These are phyloP conservation scores for Steatocranus sp. DNA, from an alignment of 2,797 vertebrate genomes.

Conservation along the genomic window DNA sequence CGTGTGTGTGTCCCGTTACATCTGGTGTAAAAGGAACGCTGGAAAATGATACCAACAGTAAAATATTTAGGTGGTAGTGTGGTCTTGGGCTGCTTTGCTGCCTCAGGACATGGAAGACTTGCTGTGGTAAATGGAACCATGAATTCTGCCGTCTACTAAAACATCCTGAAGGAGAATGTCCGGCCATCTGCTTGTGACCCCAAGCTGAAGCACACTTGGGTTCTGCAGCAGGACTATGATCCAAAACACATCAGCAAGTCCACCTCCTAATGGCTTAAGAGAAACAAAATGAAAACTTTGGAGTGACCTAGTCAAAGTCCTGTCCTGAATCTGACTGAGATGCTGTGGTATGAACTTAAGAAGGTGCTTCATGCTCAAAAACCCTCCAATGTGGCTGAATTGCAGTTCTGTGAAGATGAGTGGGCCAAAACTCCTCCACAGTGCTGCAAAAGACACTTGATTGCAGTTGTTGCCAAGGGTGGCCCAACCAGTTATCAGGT, in stretches of 20 bases:
- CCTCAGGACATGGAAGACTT: neutral
- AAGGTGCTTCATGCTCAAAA: neutral
- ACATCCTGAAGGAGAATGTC: neutral
- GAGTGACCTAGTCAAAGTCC: neutral
- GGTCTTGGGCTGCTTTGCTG: neutral
- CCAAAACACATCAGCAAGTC: neutral
- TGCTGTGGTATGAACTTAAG: neutral
- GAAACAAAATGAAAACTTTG: neutral
- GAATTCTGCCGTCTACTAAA: neutral
- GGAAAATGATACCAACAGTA: neutral
- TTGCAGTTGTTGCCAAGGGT: neutral
- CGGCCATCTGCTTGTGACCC: neutral
- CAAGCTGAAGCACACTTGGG: neutral
- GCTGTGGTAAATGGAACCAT: neutral
- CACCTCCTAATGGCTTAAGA: neutral
- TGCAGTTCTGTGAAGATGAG: neutral
- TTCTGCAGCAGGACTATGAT: neutral
- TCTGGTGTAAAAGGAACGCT: neutral
- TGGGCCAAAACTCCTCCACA: neutral
- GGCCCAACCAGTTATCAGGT: neutral
- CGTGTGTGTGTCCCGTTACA: neutral
- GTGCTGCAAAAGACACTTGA: neutral
- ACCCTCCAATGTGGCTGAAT: neutral
- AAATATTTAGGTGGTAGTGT: neutral
- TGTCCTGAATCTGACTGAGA: neutral